Evolutionary conservation across 1,140 invertebrate genomes (phyloP).

Genomic region (Muscidifurax raptorellus): DNA sequence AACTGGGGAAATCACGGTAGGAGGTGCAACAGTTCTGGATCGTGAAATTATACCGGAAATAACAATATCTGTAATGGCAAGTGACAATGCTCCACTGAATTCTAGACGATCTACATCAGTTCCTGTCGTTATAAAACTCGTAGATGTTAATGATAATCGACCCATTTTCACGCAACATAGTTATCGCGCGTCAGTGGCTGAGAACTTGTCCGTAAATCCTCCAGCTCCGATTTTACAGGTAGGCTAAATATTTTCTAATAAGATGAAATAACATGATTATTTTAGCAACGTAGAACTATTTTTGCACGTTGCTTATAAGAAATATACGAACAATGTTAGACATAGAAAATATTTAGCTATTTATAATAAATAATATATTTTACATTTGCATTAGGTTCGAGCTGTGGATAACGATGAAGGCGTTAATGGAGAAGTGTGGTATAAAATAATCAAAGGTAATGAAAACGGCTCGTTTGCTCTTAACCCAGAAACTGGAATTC

Average conservation of each 20-base stretch:
- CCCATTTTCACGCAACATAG: conserved; percentile 85
- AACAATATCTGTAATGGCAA: conserved; percentile 86
- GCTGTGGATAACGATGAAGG: conserved; percentile 88
- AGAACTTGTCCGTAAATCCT: conserved; percentile 86
- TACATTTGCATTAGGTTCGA: too few species aligned
- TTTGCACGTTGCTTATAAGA: not conserved
- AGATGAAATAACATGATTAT: not conserved
- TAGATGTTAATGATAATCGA: conserved; percentile 90
- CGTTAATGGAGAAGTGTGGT: conserved; percentile 84
- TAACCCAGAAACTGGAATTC: conserved; percentile 84
- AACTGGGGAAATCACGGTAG: conserved; percentile 87
- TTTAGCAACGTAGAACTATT: not conserved
- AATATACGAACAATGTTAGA: not conserved
- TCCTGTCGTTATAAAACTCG: conserved; percentile 86
- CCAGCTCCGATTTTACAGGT: conserved; percentile 87
- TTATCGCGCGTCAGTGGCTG: conserved; percentile 87
- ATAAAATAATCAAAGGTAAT: conserved; percentile 84
- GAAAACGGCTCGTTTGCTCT: conserved; percentile 83
- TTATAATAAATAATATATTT: not conserved
- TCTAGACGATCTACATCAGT: conserved; percentile 82
- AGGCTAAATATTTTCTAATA: conserved; percentile 27
- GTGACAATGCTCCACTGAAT: conserved; percentile 84
- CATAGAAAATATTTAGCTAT: not conserved
- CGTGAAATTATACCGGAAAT: conserved; percentile 84
- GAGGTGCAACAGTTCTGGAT: conserved; percentile 84